Evolutionary conservation across 2,888 invertebrate genomes (phyloP), one percentile per base, ranked within the genome.

Genomic region (Trissolcus japonicus): DNA sequence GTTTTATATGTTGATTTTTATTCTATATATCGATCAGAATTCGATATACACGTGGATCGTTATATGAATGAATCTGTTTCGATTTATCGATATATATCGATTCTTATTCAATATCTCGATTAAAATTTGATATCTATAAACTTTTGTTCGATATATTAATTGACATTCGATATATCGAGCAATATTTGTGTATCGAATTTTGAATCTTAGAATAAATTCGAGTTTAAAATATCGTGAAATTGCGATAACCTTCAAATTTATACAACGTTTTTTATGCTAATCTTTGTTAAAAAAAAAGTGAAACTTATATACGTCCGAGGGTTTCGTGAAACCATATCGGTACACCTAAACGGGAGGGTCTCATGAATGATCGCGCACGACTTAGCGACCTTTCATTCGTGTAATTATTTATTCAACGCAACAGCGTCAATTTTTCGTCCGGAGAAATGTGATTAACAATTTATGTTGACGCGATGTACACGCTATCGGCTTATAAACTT

Each of bases 241-340:
- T 4, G 14, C n/a, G 46, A 46, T 35, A 35, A 35, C 35, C 35
- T 35, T 35, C 46, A 46, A n/a, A 46, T 46, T 14, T 46, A 14
- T 6, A 14, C n/a, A 4, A 2, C 6, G 1, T 14, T 46, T 46
- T 46, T 14, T 46, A n/a, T 46, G 46, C 6, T 46, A 46, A 46
- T 46, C n/a, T 6, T 6, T 6, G 63, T 3, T 4, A 29, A 48
- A n/a, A 53, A 25, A 63, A 54, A 41, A 48, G 56, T 60, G 76
- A 71, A 76, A 65, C 66, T 76, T 69, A 76, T 76, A 69, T 69
- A 60, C 60, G 43, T 50, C 35, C 21, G 57, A 62, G 66, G 76
- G 76, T 76, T 76, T 76, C 69, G 46, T 17, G 76, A 76, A 76
- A 76, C 76, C 76, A 71, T 76, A 76, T 40, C 40, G 14, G 59